Percentiles rank a stretch among this genome's conserved stretches.
Evolutionary conservation across 2,113 vertebrate species (phyloP).

Genomic region (Clarias macrocephalus): DNA sequence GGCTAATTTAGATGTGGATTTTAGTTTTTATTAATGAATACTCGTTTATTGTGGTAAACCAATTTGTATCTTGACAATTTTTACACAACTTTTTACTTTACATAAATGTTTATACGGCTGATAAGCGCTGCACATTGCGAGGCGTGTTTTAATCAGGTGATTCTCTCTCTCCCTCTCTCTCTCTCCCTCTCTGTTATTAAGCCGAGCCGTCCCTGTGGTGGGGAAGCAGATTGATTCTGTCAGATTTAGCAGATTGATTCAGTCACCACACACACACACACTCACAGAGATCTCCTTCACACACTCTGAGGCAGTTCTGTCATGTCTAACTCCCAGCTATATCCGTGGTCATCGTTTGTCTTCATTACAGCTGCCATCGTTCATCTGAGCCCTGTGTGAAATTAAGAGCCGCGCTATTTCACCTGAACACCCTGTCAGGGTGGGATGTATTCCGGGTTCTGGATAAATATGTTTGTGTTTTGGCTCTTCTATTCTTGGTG

Average conservation of each 20-base stretch:
- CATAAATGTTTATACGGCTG: not conserved
- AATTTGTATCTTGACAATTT: not conserved
- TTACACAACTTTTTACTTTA: not conserved
- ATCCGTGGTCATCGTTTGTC: slow-evolving; percentile 28
- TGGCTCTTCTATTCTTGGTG: slow-evolving; percentile 26
- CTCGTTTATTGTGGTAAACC: not conserved
- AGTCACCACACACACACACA: slow-evolving; percentile 33
- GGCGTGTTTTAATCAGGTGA: not conserved
- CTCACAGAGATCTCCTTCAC: slow-evolving; percentile 13
- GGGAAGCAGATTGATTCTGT: slow-evolving; percentile 53
- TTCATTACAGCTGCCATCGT: slow-evolving; percentile 41
- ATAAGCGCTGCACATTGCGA: not conserved
- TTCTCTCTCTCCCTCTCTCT: not conserved
- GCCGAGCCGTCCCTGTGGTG: slow-evolving; percentile 39
- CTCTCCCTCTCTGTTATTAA: slow-evolving; percentile 16
- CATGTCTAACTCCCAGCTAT: slow-evolving; percentile 17
- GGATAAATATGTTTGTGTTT: slow-evolving; percentile 22
- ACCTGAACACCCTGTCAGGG: not conserved
- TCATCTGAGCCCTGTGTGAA: slow-evolving; percentile 16
- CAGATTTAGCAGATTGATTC: slow-evolving; percentile 29
- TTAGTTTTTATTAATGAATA: not conserved
- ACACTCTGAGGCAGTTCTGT: slow-evolving; percentile 27
- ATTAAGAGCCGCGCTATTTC: slow-evolving; percentile 5
- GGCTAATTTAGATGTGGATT: not conserved
- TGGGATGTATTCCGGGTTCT: not conserved